Percentiles rank a stretch among this genome's conserved stretches.
Evolutionary conservation across 2,888 invertebrate species (phyloP).

Genomic region (Pollenia angustigena): DNA sequence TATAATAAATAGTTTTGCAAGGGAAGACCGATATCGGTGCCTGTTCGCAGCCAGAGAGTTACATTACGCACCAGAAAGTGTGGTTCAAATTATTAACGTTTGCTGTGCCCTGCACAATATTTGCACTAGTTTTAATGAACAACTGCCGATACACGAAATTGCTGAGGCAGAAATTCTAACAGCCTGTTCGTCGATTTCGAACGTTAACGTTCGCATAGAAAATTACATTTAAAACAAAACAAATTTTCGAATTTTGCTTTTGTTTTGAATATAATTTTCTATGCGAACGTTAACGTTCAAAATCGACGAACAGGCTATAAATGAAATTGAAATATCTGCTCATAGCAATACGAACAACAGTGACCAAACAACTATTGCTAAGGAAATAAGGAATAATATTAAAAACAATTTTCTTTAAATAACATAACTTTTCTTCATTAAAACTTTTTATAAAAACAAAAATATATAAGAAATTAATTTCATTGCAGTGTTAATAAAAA

Average conservation of each 20-base stretch:
- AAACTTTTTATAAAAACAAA: conserved; percentile 31
- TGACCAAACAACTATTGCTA: conserved; percentile 28
- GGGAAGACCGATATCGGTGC: too few relatives aligned
- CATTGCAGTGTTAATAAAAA: conserved; percentile 21
- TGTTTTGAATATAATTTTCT: too few relatives aligned
- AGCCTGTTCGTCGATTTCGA: too few relatives aligned
- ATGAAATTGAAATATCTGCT: conserved; percentile 39
- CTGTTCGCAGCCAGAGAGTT: conserved; percentile 57
- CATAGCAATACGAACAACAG: conserved; percentile 39
- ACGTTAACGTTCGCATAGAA: too few relatives aligned
- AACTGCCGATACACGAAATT: conserved; percentile 40
- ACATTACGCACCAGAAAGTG: conserved; percentile 24
- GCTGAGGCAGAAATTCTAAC: conserved; percentile 50
- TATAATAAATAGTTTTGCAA: too few relatives aligned
- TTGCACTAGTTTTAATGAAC: conserved; percentile 46
- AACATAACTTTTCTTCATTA: conserved; percentile 34
- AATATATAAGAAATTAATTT: conserved; percentile 12
- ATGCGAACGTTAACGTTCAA: too few relatives aligned
- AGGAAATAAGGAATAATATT: too few relatives aligned
- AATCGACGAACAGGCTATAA: too few relatives aligned
- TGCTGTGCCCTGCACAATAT: conserved; percentile 64
- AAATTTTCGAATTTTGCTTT: too few relatives aligned
- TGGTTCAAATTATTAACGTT: conserved; percentile 29
- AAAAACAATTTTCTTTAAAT: conserved; percentile 38
- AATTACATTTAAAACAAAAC: too few relatives aligned